These are phyloP conservation scores for Laupala kohalensis DNA, from an alignment of 1,140 invertebrate species.

Conservation along the genomic window DNA sequence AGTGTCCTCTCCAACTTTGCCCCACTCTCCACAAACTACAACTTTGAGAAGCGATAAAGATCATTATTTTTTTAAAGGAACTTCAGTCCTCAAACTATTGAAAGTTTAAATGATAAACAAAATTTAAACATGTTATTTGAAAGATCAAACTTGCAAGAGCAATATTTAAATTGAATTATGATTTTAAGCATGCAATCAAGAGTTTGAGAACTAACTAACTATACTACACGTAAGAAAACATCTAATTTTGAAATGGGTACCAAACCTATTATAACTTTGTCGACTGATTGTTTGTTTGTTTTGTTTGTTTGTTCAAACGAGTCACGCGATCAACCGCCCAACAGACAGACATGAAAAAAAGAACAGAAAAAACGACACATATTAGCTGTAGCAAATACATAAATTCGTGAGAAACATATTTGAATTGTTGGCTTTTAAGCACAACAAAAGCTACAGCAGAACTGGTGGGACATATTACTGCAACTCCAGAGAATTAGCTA, in stretches of 20 bases:
- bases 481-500: neutral
- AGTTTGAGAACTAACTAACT: slow-evolving; percentile 5
- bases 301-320: neutral
- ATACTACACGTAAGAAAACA: slow-evolving; percentile 8
- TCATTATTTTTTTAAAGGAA: no score
- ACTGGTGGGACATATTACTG: neutral
- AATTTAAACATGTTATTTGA: no score
- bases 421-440: neutral
- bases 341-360: slow-evolving; percentile 24
- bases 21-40: no score
- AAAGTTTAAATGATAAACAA: no score
- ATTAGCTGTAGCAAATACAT: slow-evolving; percentile 3
- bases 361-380: slow-evolving; percentile 14
- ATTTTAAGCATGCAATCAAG: neutral
- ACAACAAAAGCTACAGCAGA: neutral
- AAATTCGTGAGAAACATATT: neutral
- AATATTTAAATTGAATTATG: neutral
- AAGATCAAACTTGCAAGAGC: no score
- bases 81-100: no score
- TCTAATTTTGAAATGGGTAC: slow-evolving; percentile 14
- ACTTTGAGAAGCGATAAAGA: no score
- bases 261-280: slow-evolving; percentile 40
- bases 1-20: no score
- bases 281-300: slow-evolving; percentile 28
- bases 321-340: slow-evolving; percentile 14